A percentile compares a stretch with the other conserved stretches of the same genome.
Conservation (phyloP, 2,797 vertebrate species). For the Capromys pilorides region DNA sequence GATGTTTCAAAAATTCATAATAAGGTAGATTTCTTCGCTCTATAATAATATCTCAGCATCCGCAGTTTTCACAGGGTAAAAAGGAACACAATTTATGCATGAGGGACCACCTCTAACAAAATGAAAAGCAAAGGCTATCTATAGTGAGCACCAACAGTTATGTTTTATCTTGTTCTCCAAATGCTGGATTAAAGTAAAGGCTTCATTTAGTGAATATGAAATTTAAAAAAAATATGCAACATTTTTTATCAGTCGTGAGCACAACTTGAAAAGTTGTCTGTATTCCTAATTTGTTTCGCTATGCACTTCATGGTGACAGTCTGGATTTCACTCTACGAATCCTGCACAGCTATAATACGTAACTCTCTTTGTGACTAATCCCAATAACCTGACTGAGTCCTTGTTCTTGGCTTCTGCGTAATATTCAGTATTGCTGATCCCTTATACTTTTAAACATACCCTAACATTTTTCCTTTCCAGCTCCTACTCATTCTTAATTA, state of each 20-base stretch:
- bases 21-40: neutral
- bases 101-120: neutral
- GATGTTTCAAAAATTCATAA: neutral
- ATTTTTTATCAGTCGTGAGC: neutral
- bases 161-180: neutral
- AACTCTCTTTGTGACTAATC: neutral
- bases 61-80: neutral
- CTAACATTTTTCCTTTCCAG: neutral
- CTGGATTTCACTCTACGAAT: neutral
- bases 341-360: fast-evolving
- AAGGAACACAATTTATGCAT: neutral
- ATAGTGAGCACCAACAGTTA: neutral
- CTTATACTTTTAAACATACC: neutral
- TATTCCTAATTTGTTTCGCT: neutral
- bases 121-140: neutral
- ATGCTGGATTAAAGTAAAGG: neutral
- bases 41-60: neutral
- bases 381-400: neutral
- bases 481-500: neutral
- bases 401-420: neutral
- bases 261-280: neutral
- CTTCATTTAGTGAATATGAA: neutral
- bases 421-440: neutral
- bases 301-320: neutral
- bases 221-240: neutral